Conservation (phyloP, 2,113 vertebrate genomes). For the Alligator sinensis region DNA sequence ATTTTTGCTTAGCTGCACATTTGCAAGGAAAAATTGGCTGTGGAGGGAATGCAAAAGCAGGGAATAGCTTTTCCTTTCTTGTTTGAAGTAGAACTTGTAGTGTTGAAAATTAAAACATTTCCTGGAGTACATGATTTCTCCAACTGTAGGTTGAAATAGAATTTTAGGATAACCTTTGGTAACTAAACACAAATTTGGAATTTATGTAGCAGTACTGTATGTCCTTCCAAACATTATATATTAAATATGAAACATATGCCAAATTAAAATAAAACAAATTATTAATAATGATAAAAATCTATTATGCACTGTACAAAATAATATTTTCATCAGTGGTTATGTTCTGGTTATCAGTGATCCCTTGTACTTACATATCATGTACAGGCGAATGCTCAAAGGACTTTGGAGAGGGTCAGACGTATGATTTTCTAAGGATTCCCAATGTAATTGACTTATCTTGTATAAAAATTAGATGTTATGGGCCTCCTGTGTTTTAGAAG, state of each 20-base stretch:
- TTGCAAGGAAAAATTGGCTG: background rate
- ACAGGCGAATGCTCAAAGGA: background rate
- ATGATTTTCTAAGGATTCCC: background rate
- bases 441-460: background rate
- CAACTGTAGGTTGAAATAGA: background rate
- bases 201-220: background rate
- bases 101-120: background rate
- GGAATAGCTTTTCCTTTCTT: background rate
- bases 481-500: background rate
- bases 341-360: background rate
- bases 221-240: background rate
- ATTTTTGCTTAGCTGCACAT: slow-evolving; percentile 25
- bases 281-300: background rate
- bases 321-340: background rate
- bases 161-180: background rate
- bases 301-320: background rate
- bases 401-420: background rate
- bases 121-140: background rate
- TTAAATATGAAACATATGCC: background rate
- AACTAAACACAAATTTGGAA: background rate
- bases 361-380: background rate
- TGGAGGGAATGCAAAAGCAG: background rate
- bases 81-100: background rate
- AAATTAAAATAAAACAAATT: background rate
- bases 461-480: background rate